Base-by-base conservation (phyloP, 2,888 invertebrate genomes). In the Empis stercorea region DNA sequence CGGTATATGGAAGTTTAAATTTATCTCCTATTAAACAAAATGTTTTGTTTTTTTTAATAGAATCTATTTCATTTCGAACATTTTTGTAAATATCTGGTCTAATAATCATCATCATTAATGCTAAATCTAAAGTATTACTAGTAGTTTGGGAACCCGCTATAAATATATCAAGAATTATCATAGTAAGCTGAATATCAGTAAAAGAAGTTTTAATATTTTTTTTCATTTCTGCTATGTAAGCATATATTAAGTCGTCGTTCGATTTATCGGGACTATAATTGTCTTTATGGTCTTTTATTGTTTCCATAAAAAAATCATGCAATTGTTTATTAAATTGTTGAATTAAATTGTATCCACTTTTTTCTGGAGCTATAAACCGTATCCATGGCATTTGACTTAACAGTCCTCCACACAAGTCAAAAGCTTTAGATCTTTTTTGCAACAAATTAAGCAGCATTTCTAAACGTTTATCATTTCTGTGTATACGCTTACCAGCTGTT, bases 111-210 rank as follows among this genome's bases (percentile, higher is more conserved):
- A n/a, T 20, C 20, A 20, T 20, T 20, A 83, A 66, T 1, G 75
- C 71, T 57, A 80, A 75, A 54, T 79, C 78, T 14, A 83, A 61
- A 0, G 79, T 78, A 34, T 70, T 73, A 49, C 78, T 75, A 1
- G 81, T 81, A 0, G 81, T 81, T 54, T 74, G 73, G 0, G 76
- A 72, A 3, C 82, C 82, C 6, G 79, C 82, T 56, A 83, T 74
- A 55, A 83, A 80, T 41, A 83, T 70, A 60, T 84, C 84, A 47
- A 81, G 58, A 54, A 81, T 75, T 5, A 79, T 72, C 73, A 81
- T 74, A 5, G 78, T 65, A 44, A 83, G 60, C 57, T 82, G 80
- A n/a, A n/a, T n/a, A n/a, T n/a, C n/a, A n/a, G n/a, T n/a, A n/a
- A n/a, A n/a, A n/a, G n/a, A n/a, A n/a, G n/a, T 45, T 14, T 43